phyloP scores from a whole-genome alignment of 2,113 vertebrate species.

The Choloepus hoffmanni region DNA sequence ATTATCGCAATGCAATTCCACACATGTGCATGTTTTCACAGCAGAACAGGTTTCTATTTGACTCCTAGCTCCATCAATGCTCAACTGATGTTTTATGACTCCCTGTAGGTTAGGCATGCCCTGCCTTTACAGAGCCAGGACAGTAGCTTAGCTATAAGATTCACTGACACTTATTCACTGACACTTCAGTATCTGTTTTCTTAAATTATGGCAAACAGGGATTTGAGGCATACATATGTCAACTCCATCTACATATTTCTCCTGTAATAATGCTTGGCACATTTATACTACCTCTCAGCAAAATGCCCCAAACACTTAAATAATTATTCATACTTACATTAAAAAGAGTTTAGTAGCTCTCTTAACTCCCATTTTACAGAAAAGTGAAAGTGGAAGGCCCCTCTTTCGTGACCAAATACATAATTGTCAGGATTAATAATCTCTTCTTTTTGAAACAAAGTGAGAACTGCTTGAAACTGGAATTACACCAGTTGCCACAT shows the following conservation, averaged over 20 bases:
- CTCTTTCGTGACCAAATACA: neutral
- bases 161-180: constrained; percentile 36
- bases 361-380: neutral
- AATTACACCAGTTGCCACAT: neutral
- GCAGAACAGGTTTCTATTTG: constrained; percentile 73
- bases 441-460: neutral
- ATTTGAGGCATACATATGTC: constrained; percentile 37
- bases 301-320: constrained; percentile 34
- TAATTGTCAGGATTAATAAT: neutral
- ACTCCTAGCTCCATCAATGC: constrained; percentile 70
- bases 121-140: constrained; percentile 41
- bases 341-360: constrained; percentile 25
- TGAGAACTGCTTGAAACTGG: neutral
- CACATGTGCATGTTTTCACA: constrained; percentile 77
- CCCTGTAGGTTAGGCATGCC: constrained; percentile 38
- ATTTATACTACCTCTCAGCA: constrained; percentile 20
- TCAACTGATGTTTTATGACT: constrained; percentile 72
- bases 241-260: constrained; percentile 58
- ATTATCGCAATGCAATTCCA: constrained; percentile 66
- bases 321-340: constrained; percentile 43
- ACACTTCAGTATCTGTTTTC: constrained; percentile 69
- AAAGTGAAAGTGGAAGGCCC: neutral
- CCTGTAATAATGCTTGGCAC: constrained; percentile 41
- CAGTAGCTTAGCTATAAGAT: constrained; percentile 69
- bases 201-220: constrained; percentile 77